Evolutionary conservation across 2,797 vertebrate species (phyloP), one percentile per base, ranked within the genome.

Genomic region (Acrossocheilus wenchowensis): DNA sequence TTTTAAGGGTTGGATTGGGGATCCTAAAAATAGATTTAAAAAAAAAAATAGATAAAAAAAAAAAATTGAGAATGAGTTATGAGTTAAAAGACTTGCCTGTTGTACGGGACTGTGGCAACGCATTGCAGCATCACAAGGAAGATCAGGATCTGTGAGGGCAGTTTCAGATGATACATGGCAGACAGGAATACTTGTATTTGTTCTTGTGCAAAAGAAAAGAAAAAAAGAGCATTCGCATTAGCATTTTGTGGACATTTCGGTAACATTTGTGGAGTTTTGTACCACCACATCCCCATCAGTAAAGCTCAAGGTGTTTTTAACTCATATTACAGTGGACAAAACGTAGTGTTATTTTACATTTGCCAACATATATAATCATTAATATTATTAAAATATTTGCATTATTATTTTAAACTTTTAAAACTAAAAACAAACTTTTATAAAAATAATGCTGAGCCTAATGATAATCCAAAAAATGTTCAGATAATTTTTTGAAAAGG

Each of bases 131-230:
- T 89, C 81, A 96, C 82, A 80, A 95, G 94, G 86, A 96, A 90
- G 57, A 93, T 71, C 74, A 96, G 91, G 82, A 97, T 91, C 89
- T 95, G 89, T 85, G 93, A 90, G 2, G 94, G 91, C 81, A 97
- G 91, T 91, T 94, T 97, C 82, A 95, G 92, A 90, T 93, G 92
- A 92, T 91, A 92, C 97, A 97, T 97, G 64, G 88, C 92, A 92
- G 54, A 57, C 66, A 52, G 15, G n/a, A 86, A 81, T 89, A 73
- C 73, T 86, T 92, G 92, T 89, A 7, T 89, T 23, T 54, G 72
- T 50, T 78, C 74, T 68, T 54, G 45, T 23, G n/a, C 57, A 69
- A 64, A 80, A 50, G 2, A 86, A 43, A 30, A 52, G 43, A 54
- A 68, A 64, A 52, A 34, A 26, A 71, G 5, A 43, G 19, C 34